Base-by-base conservation (phyloP, 2,113 vertebrate genomes). In the Heterotis niloticus region DNA sequence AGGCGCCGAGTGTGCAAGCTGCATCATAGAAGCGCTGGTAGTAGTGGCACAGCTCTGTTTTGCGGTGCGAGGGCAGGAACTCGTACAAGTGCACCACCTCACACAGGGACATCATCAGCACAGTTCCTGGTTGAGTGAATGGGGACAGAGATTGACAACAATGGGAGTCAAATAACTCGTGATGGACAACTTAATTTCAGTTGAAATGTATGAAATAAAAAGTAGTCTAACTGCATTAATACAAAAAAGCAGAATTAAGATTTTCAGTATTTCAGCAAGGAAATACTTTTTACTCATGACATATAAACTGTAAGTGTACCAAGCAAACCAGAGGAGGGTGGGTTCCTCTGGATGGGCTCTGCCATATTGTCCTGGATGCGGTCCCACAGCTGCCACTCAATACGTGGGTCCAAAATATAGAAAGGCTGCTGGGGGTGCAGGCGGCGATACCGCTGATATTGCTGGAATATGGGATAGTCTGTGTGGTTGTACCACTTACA, bases 71-170 rank as follows among this genome's bases (percentile, higher is more conserved):
- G 0, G 93, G 93, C 82, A 94, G 86, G 86, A 92, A 94, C 85
- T 94, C 92, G 20, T 93, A 94, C 0, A 94, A 83, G 28, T 91
- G 90, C 75, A 94, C 92, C 75, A 87, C 87, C 11, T 93, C 89
- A 17, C 93, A 93, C 79, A 94, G 78, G 0, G 92, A 92, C 92
- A 93, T 91, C 93, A 94, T 93, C 81, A 94, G 84, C 67, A 94
- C 85, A 0, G 89, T 92, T 23, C 93, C 93, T 94, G 80, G 5
- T 20, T 28, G 5, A 64, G 44, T 13, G 77, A 10, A 60, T 23
- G 44, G 23, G 64, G 59, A 56, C 12, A 23, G 29, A 10, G 20
- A 77, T 56, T 26, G 20, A 18, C 52, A 5, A 51, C 16, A 71
- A 10, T 44, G 18, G 26, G n/a, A 12, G 14, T 1, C 52, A 77